A percentile compares a stretch with the other conserved stretches of the same genome.
Evolutionary conservation across 2,797 vertebrate species (phyloP).

Genomic region (Lagocephalus sceleratus): DNA sequence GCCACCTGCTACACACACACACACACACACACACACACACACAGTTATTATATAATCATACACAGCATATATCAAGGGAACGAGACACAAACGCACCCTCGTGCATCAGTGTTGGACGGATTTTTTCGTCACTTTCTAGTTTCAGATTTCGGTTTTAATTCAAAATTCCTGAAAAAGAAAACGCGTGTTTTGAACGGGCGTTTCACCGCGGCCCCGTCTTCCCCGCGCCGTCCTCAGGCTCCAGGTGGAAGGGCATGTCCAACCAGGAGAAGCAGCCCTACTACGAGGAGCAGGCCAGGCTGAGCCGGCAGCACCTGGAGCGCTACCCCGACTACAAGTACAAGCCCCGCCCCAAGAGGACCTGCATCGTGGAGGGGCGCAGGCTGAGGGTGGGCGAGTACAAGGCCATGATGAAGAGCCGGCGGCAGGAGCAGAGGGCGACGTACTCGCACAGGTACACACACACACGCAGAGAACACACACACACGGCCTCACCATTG

Average conservation of each 20-base stretch:
- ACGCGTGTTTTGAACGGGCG: not conserved
- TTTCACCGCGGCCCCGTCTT: not conserved
- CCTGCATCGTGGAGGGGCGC: constrained; percentile 97
- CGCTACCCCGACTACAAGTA: constrained; percentile 98
- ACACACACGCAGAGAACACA: not conserved
- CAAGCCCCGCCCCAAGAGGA: constrained; percentile 93
- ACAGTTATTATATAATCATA: too few relatives aligned
- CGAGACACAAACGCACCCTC: not conserved
- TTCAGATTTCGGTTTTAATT: not conserved
- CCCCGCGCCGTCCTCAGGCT: constrained; percentile 73
- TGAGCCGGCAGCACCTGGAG: constrained; percentile 96
- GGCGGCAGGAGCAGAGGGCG: constrained; percentile 88
- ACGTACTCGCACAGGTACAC: constrained; percentile 70
- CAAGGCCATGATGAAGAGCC: constrained; percentile 97
- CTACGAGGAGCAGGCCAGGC: constrained; percentile 93
- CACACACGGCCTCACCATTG: too few relatives aligned
- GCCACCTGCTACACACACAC: constrained; percentile 58
- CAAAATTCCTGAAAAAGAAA: not conserved
- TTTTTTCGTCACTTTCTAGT: too few relatives aligned
- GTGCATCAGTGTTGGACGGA: too few relatives aligned
- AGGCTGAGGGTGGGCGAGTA: constrained; percentile 94
- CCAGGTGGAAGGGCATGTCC: constrained; percentile 95
- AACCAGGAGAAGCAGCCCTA: constrained; percentile 99
- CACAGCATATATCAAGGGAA: too few relatives aligned
- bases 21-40: constrained; percentile 12